phyloP scores from a whole-genome alignment of 2,888 invertebrate genomes.

The Andrena trimmerana region DNA sequence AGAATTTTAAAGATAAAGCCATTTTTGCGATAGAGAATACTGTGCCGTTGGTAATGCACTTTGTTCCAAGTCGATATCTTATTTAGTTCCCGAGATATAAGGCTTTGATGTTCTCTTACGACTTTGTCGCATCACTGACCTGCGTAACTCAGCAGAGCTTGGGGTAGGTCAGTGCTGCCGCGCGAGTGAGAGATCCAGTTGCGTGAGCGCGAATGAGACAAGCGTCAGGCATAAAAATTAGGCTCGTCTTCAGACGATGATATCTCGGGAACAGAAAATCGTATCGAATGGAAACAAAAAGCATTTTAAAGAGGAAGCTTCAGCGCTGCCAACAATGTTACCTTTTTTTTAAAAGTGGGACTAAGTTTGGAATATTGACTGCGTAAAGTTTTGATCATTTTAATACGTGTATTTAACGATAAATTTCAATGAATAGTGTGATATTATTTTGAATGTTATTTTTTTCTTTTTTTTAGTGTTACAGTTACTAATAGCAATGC shows the following conservation, averaged over 20 bases:
- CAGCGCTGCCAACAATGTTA: neutral
- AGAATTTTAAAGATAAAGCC: neutral
- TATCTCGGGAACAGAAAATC: constrained; percentile 28
- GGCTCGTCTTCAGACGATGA: neutral
- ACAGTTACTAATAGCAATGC: neutral
- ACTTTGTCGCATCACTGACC: neutral
- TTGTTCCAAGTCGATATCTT: constrained; percentile 12
- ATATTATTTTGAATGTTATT: neutral
- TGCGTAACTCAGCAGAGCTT: neutral
- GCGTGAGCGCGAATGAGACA: too few species aligned
- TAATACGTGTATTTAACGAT: neutral
- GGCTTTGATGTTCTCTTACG: neutral
- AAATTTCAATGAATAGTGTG: neutral
- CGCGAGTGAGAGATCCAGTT: neutral
- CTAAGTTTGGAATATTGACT: neutral
- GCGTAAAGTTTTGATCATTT: neutral
- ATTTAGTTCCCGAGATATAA: constrained; percentile 17
- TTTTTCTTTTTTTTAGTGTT: neutral
- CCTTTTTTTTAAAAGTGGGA: neutral
- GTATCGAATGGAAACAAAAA: neutral
- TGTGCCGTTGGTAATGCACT: neutral
- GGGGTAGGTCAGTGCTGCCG: neutral
- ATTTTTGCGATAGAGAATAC: neutral
- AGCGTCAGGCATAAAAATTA: neutral
- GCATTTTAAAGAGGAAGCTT: constrained; percentile 4